Evolutionary conservation across 2,113 vertebrate genomes (phyloP), one percentile per base, ranked within the genome.

Genomic region (Orycteropus afer): DNA sequence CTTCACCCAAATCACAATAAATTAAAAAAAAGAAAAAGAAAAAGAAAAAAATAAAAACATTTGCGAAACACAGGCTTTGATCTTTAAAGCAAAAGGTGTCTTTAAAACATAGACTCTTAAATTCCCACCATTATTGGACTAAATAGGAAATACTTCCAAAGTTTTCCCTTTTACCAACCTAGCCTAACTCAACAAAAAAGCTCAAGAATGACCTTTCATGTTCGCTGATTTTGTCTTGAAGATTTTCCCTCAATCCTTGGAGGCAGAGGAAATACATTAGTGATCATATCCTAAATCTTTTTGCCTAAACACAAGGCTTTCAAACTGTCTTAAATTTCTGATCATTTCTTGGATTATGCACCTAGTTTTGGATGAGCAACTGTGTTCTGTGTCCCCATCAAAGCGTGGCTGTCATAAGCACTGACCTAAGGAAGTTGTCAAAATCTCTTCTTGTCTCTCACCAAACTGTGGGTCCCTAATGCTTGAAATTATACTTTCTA

Each of bases 1-100:
- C n/a, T n/a, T n/a, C n/a, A n/a, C n/a, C n/a, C n/a, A n/a, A n/a
- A n/a, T n/a, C n/a, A n/a, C n/a, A n/a, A n/a, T n/a, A n/a, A n/a
- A n/a, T n/a, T n/a, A n/a, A n/a, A n/a, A n/a, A n/a, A n/a, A n/a
- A n/a, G n/a, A n/a, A n/a, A n/a, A n/a, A n/a, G n/a, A n/a, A n/a
- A n/a, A n/a, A n/a, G n/a, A n/a, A n/a, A n/a, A n/a, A n/a, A n/a
- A n/a, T 86, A 74, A 93, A 88, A 89, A 81, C 23, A 42, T 22
- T 89, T 47, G 90, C 88, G 67, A 85, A 95, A 59, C 55, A 67
- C 40, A 20, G 5, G 23, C 4, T 74, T 93, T 93, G 45, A 73
- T 65, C n/a, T 59, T 89, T 27, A 45, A 77, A 78, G 25, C 81
- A 53, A 93, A 69, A 69, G 11, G 0, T 71, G 78, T 76, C 7